Evolutionary conservation across 2,797 vertebrate genomes (phyloP), one percentile per base, ranked within the genome.

Genomic region (Gallinago solitaria): DNA sequence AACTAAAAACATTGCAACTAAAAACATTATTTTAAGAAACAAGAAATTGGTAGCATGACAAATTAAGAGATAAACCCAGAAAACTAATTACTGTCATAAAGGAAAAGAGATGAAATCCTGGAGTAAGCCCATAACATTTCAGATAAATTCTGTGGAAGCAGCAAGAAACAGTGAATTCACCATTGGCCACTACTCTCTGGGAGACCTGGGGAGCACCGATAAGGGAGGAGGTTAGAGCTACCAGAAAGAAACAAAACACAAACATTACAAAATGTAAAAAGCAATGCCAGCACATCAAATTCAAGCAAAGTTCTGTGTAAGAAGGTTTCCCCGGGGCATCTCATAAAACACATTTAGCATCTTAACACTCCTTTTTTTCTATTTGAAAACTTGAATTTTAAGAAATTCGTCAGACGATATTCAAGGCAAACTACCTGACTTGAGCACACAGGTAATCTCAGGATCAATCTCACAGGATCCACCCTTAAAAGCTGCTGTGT

Each of bases 11-110:
- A 45, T 16, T 50, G 48, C 78, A 87, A 77, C 4, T 37, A 37
- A 20, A 74, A 94, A 93, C 0, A 56, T 71, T 91, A 86, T 83
- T 96, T 90, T 90, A 95, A 92, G 92, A 78, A 87, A 60, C 67
- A 74, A 74, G 60, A 91, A 94, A 93, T 61, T 78, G 79, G 68
- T 68, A 85, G 57, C 27, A 33, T 33, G 61, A 83, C 53, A 93
- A 93, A 93, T 92, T 35, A 85, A 74, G 65, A 92, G 33, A 94
- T 64, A 95, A 90, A 54, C 39, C 23, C 43, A 79, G 75, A 90
- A 67, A 89, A 77, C 27, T 48, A 89, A 94, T 92, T 88, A 93
- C 27, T 47, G 10, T 47, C 57, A 30, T 75, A 75, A 88, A 83
- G 37, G 15, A 70, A 65, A 65, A 90, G 75, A 83, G 48, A 91